phyloP scores from a whole-genome alignment of 2,797 vertebrate genomes.

The Microctenopoma lineatum region DNA sequence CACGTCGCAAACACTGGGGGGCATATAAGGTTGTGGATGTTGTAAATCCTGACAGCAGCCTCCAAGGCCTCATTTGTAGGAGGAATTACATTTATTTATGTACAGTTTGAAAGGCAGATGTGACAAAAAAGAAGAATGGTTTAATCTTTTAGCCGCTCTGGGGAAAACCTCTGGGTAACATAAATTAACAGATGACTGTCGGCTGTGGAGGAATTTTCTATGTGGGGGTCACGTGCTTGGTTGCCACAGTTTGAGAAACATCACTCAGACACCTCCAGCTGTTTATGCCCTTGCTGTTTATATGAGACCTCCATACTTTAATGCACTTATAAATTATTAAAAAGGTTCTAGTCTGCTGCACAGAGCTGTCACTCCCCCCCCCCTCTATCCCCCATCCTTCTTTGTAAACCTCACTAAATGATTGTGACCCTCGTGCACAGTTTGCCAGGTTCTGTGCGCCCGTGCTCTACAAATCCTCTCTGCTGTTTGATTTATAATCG shows the following conservation, averaged over 20 bases:
- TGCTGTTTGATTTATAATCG: conserved; percentile 41
- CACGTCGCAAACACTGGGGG: conserved; percentile 10
- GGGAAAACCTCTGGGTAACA: conserved; percentile 2
- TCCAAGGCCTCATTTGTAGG: conserved; percentile 23
- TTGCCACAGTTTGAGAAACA: neutral
- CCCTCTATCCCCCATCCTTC: conserved; percentile 3
- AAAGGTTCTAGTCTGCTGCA: neutral
- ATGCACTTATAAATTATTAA: conserved; percentile 11
- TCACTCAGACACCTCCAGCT: neutral
- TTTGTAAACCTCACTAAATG: conserved; percentile 12
- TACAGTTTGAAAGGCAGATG: conserved; percentile 16
- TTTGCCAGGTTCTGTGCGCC: conserved; percentile 37
- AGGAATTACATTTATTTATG: conserved; percentile 40
- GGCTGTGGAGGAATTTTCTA: neutral
- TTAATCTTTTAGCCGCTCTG: neutral
- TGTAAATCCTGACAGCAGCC: conserved; percentile 44
- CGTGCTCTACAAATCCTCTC: conserved; percentile 40
- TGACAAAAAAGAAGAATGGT: conserved; percentile 30
- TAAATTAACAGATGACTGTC: conserved; percentile 8
- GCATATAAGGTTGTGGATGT: conserved; percentile 19
- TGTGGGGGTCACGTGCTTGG: neutral
- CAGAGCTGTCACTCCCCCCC: conserved; percentile 7
- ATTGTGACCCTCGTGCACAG: neutral
- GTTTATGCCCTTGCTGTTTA: neutral
- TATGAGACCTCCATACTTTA: neutral